Evolutionary conservation across 2,113 vertebrate genomes (phyloP).

Genomic region (Rhizomys pruinosus): DNA sequence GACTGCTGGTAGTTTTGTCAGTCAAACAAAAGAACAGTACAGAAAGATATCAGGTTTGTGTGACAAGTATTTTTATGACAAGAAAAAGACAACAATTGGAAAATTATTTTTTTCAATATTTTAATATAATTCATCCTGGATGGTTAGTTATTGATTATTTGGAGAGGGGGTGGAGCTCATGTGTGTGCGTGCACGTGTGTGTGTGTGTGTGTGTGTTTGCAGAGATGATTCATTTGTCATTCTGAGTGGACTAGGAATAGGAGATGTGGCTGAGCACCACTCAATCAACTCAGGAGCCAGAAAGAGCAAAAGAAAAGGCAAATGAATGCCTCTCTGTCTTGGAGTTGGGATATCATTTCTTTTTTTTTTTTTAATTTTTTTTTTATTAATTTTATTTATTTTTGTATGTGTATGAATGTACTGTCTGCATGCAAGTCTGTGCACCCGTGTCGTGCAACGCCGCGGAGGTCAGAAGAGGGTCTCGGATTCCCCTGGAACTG

Average conservation of each 20-base stretch:
- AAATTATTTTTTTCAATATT: conserved; percentile 42
- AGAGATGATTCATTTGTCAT: not conserved
- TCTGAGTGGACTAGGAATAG: not conserved
- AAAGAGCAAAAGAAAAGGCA: not conserved
- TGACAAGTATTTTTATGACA: not conserved
- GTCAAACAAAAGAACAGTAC: not conserved
- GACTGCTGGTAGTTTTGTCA: not conserved
- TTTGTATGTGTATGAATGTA: no score
- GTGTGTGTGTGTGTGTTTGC: not conserved
- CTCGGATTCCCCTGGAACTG: no score
- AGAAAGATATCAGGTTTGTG: not conserved
- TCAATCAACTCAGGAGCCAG: not conserved
- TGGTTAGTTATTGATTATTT: not conserved
- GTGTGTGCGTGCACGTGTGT: not conserved
- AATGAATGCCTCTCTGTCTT: not conserved
- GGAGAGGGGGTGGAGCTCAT: no score
- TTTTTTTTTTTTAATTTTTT: no score
- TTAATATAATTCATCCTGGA: not conserved
- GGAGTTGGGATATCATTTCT: not conserved
- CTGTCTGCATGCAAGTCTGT: no score
- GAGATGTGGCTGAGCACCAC: not conserved
- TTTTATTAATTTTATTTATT: no score
- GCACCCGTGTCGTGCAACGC: no score
- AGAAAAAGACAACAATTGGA: not conserved
- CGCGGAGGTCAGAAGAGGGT: no score